Base-by-base conservation (phyloP, 2,113 vertebrate genomes). In the Seriola rivoliana region DNA sequence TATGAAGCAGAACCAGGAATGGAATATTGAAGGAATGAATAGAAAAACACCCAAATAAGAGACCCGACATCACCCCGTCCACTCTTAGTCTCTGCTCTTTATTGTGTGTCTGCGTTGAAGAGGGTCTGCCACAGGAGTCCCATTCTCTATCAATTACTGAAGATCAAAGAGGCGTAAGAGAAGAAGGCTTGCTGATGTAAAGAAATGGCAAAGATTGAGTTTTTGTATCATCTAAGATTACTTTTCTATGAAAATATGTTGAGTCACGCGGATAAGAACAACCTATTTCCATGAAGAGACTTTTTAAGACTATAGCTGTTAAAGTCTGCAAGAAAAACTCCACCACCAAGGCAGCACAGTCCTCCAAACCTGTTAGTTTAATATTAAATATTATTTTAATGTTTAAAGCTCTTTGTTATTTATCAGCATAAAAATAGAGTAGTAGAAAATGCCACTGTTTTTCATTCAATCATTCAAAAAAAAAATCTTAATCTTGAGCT, bases 1-100 rank as follows among this genome's bases (percentile, higher is more conserved):
- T 88, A 68, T 94, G 93, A 93, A 96, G 96, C 96, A 96, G 95
- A 96, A 96, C 96, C 88, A 83, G 93, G 91, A 86, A 92, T 89
- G 91, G 92, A 95, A 95, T 93, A 94, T 92, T 66, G 88, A 89
- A 87, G 84, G 88, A 85, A 87, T 95, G 95, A 96, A 96, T 94
- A 90, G 89, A 78, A 91, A 90, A 74, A 73, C 88, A 85, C 87
- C 87, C 91, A 92, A 92, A 93, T 89, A 93, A 92, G 87, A 93
- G 93, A 82, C 85, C 92, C 85, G 21, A 72, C 66, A 87, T 86
- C 93, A 91, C 89, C 92, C 89, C 55, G 82, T 85, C 85, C 85
- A 75, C 79, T 83, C 82, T 79, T 32, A 62, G 80, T 63, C 76
- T 25, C 77, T 68, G 62, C 70, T 86, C 84, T 89, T 82, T 83